Percentiles rank a stretch among this genome's conserved stretches.
These are phyloP conservation scores for Seriola rivoliana DNA, from an alignment of 2,113 vertebrate genomes.

Conservation along the genomic window DNA sequence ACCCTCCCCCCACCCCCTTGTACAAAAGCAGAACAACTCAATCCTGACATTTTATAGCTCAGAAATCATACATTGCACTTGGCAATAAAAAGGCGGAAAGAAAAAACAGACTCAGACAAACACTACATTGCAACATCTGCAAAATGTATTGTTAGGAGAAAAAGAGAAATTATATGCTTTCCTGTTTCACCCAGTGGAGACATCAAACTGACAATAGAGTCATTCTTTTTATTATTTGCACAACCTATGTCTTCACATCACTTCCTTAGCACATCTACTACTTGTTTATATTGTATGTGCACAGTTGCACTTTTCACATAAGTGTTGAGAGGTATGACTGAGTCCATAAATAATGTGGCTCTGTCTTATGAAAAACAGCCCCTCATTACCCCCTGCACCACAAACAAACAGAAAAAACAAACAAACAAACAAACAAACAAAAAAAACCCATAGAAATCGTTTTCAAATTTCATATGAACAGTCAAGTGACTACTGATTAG, in stretches of 20 bases:
- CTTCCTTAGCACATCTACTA: slow-evolving; percentile 64
- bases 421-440: neutral
- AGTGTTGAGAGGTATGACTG: slow-evolving; percentile 39
- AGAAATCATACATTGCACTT: slow-evolving; percentile 71
- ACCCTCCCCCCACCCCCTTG: neutral
- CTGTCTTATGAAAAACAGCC: slow-evolving; percentile 54
- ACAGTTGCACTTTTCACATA: slow-evolving; percentile 51
- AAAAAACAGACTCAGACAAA: slow-evolving; percentile 74
- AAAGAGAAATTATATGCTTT: slow-evolving; percentile 79
- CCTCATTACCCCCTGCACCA: neutral
- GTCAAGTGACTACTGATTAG: slow-evolving; percentile 69
- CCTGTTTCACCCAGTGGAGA: slow-evolving; percentile 88
- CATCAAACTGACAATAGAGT: slow-evolving; percentile 83
- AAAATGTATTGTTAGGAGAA: slow-evolving; percentile 86
- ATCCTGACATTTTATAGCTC: slow-evolving; percentile 55
- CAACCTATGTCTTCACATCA: slow-evolving; percentile 55
- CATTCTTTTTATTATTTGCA: slow-evolving; percentile 73
- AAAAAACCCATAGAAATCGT: slow-evolving; percentile 46
- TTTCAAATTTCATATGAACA: slow-evolving; percentile 49
- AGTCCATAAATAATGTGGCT: slow-evolving; percentile 63
- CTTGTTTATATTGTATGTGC: slow-evolving; percentile 60
- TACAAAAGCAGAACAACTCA: slow-evolving; percentile 65
- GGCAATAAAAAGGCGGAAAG: slow-evolving; percentile 72
- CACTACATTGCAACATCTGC: slow-evolving; percentile 77
- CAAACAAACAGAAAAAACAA: neutral